These are phyloP conservation scores for Tipula helvola DNA, from an alignment of 2,888 invertebrate species.

Conservation along the genomic window DNA sequence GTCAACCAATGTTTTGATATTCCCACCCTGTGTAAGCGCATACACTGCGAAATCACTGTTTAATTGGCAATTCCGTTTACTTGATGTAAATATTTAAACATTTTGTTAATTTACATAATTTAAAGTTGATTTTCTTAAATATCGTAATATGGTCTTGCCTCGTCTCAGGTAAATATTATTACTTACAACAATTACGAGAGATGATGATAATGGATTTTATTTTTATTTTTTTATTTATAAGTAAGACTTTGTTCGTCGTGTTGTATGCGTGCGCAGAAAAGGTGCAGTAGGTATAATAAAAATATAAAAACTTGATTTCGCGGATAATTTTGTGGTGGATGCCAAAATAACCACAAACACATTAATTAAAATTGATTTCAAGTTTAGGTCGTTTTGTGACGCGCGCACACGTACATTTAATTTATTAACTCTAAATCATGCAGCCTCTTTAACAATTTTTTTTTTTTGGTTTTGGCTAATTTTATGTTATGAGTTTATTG, in stretches of 20 bases:
- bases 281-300: not conserved
- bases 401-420: too few species aligned
- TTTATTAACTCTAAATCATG: too few species aligned
- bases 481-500: too few species aligned
- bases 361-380: not conserved
- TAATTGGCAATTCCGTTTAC: not conserved
- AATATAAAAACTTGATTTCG: not conserved
- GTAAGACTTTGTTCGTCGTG: not conserved
- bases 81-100: not conserved
- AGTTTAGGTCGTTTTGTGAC: too few species aligned
- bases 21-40: not conserved
- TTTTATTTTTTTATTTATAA: not conserved
- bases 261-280: not conserved
- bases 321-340: not conserved
- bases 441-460: too few species aligned
- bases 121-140: not conserved
- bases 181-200: not conserved
- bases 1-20: not conserved
- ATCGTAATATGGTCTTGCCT: not conserved
- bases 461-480: too few species aligned
- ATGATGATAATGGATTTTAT: not conserved
- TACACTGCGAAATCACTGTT: not conserved
- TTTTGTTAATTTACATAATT: not conserved
- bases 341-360: not conserved
- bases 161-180: not conserved